These are phyloP conservation scores for Taxidea taxus DNA, from an alignment of 2,113 vertebrate species.

Conservation along the genomic window DNA sequence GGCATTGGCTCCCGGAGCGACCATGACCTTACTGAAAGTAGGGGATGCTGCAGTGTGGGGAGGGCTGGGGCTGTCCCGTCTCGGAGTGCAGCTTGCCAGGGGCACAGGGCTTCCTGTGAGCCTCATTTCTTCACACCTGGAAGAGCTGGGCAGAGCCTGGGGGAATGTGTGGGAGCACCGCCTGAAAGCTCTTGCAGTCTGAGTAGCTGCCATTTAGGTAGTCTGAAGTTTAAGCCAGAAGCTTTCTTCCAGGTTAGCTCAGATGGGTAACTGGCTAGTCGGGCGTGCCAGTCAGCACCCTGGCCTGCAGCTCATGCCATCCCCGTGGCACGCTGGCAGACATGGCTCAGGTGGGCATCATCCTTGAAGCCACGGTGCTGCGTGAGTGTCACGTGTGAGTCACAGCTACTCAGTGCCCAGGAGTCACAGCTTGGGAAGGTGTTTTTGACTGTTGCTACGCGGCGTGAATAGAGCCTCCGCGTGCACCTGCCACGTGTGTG, in stretches of 20 bases:
- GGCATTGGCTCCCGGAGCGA: too few relatives aligned
- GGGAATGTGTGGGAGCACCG: neutral
- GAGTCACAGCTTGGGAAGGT: neutral
- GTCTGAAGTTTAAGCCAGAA: neutral
- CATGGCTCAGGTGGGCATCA: neutral
- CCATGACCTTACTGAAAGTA: neutral
- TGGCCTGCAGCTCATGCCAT: neutral
- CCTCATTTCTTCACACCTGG: neutral
- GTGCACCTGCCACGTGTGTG: neutral
- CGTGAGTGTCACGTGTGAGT: neutral
- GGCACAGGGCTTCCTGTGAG: fast-evolving
- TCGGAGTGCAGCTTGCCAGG: neutral
- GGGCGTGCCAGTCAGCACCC: neutral
- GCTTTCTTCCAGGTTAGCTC: neutral
- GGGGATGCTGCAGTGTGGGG: neutral
- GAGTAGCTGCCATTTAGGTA: neutral
- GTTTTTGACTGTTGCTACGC: neutral
- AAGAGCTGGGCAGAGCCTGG: neutral
- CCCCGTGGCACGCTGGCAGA: neutral
- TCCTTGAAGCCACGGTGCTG: neutral
- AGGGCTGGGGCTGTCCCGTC: neutral
- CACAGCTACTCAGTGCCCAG: neutral
- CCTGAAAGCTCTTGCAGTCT: neutral
- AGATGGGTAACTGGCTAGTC: neutral
- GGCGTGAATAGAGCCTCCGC: neutral